phyloP scores from a whole-genome alignment of 37 sponge, comb jelly and placozoan species.

The Cliona cf. orientalis region DNA sequence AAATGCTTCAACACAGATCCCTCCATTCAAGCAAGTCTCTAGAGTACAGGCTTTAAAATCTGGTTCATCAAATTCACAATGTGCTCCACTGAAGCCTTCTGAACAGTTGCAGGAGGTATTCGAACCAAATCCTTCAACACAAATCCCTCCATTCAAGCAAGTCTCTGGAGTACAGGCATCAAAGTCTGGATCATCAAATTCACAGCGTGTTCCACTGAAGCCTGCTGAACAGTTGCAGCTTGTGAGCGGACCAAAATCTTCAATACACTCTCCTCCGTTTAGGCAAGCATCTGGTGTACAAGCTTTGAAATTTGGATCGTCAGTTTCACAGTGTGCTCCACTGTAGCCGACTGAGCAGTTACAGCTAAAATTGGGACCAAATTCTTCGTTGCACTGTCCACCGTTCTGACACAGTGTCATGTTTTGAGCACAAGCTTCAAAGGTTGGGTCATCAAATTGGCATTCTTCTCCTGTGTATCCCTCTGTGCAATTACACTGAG shows the following conservation, averaged over 20 bases:
- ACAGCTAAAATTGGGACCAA: constrained; percentile 18
- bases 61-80: constrained; percentile 39
- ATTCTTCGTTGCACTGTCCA: constrained; percentile 28
- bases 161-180: background rate
- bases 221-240: constrained; percentile 45
- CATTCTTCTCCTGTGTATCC: constrained; percentile 20
- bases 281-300: constrained; percentile 2
- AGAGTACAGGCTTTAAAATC: constrained; percentile 9
- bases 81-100: constrained; percentile 51
- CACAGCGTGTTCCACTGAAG: constrained; percentile 56
- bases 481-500: constrained; percentile 28
- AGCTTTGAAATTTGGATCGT: too few species aligned
- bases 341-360: constrained; percentile 46
- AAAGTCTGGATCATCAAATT: too few species aligned
- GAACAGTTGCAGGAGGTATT: constrained; percentile 29
- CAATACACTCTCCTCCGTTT: constrained; percentile 43
- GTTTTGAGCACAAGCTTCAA: background rate
- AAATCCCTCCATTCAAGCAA: constrained; percentile 46
- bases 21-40: constrained; percentile 28
- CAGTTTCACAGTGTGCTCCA: constrained; percentile 46
- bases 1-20: constrained; percentile 27
- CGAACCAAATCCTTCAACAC: constrained; percentile 21
- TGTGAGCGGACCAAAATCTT: constrained; percentile 7
- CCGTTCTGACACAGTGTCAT: constrained; percentile 37
- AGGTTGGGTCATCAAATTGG: too few species aligned